Base-by-base conservation (phyloP, 2,113 vertebrate genomes). In the Gila orcuttii region DNA sequence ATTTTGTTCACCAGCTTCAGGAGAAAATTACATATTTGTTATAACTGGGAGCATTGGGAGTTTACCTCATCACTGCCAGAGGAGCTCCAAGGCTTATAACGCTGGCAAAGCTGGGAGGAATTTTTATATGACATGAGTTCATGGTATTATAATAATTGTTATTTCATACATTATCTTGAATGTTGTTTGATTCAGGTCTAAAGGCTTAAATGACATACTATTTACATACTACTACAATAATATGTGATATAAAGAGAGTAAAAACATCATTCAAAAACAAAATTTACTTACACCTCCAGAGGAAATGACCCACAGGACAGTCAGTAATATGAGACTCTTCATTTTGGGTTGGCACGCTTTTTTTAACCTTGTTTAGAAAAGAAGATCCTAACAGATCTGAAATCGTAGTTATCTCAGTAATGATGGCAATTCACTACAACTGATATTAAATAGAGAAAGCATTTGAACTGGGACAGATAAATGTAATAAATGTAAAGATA, bases 51-150 rank as follows among this genome's bases (percentile, higher is more conserved):
- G 12, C n/a, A 47, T 5, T 52, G 62, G n/a, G 9, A 36, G 10
- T 88, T 91, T 78, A 89, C 89, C 88, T 93, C 92, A 77, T 86
- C 50, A 25, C 91, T 92, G 25, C 79, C 86, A 17, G 91, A 93
- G 2, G 85, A 71, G 45, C 90, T 90, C 78, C 89, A 79, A 17
- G 12, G 0, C 31, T 23, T 0, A 47, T 19, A 45, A 62, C 76
- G 50, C 21, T 45, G 36, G n/a, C 64, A 88, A 23, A 33, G 86
- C 93, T 94, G 77, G 4, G 86, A 86, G 80, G 87, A 25, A 87
- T 83, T 36, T 62, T 3, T 23, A 71, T 52, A 73, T 64, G 21
- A 3, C 28, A 23, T 55, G 13, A 15, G 12, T 12, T 50, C n/a
- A 76, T 59, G 19, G 3, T 33, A 64, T 79, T 19, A 23, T 82